Base-by-base conservation (phyloP, 2,888 invertebrate genomes). In the Rhingia rostrata region DNA sequence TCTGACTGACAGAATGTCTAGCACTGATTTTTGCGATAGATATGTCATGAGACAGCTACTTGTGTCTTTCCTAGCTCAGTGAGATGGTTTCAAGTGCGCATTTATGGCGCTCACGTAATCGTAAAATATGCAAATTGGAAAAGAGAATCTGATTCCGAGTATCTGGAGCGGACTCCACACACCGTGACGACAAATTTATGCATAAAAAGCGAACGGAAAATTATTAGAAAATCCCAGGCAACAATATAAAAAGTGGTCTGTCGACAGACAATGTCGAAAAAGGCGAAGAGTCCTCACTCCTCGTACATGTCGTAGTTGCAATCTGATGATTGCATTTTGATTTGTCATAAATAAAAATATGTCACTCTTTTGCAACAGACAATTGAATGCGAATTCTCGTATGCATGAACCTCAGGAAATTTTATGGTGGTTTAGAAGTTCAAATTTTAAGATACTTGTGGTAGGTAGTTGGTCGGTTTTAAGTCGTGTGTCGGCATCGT, bases 81-180 rank as follows among this genome's bases (percentile, higher is more conserved):
- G n/a, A 73, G 32, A 39, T 41, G 47, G 30, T 30, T 56, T 32
- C 7, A 10, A 35, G 35, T 49, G 58, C 54, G 60, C 61, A 69
- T 54, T 63, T 77, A 63, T 75, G 81, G 69, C 43, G 58, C 75
- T 81, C 81, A 81, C 81, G 81, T 81, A 81, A 74, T 75, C 56
- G 39, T 43, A 47, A 51, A 69, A 43, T 61, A 70, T 75, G 67
- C 58, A 75, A 70, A 81, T 70, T 75, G n/a, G n/a, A 58, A 61
- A 75, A 58, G 51, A 58, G 47, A 70, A 63, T 77, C 43, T 67
- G 73, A 69, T 56, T 78, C 77, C 54, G 37, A 64, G 78, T 58
- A 73, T 72, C 47, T 79, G 47, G 58, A 79, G 51, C 43, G 72
- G 47, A 70, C 33, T 49, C 30, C n/a, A 64, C 6, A 30, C 35